Evolutionary conservation across 2,888 invertebrate genomes (phyloP), one percentile per base, ranked within the genome.

Genomic region (Amphipyra berbera): DNA sequence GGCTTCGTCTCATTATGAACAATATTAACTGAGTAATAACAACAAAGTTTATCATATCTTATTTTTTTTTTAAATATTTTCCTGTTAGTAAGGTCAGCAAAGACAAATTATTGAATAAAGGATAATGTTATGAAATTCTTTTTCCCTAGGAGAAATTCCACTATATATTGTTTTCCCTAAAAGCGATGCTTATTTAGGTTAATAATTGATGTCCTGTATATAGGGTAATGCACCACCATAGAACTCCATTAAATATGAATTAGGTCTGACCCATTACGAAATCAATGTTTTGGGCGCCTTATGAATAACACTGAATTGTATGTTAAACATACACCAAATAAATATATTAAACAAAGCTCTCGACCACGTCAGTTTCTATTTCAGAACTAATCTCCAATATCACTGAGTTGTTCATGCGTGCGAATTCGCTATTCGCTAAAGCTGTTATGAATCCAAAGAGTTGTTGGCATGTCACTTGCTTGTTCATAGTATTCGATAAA

Each of bases 161-260:
- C 41, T 58, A 50, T 53, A 64, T 64, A 66, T 66, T 73, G 64
- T 70, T 75, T 72, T 69, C 68, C 52, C 59, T 68, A 59, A 61
- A 74, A 76, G 69, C 72, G 69, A 60, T 68, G 62, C 56, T 65
- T 69, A 58, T 67, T 56, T 40, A 40, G 46, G 60, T 83, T 67
- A 84, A 85, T 84, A 85, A 83, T 82, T 79, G 56, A 86, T 79
- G 73, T 70, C 30, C 56, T 59, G 44, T 61, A 72, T 77, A 68
- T 77, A 69, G 71, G 76, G 81, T 79, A 74, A 64, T 70, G 55
- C 78, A 75, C 67, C 76, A 67, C 73, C 66, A 66, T 71, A 74
- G 74, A 78, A 72, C 68, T 47, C 67, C 78, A 85, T 89, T 82
- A 85, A 87, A 83, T 86, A 85, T 88, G 82, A 82, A 89, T 81